Percentiles rank a stretch among this genome's conserved stretches.
Conservation (phyloP, 2,888 invertebrate species). For the Coelopa pilipes region DNA sequence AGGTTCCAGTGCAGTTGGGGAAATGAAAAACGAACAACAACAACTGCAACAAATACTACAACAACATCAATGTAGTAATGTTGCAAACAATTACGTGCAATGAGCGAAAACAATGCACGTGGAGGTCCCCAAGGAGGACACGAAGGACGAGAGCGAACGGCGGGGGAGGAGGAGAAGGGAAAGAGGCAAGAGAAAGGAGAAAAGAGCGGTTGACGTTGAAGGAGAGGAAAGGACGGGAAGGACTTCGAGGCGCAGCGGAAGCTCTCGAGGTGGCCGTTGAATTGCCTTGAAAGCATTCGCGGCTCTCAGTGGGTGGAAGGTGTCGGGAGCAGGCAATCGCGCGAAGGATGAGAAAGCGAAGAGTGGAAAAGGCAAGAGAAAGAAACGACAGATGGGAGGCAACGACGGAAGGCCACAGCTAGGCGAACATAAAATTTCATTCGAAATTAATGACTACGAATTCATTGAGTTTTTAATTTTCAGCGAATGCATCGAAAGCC, state of each 20-base stretch:
- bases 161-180: not conserved
- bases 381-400: no score
- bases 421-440: constrained; percentile 41
- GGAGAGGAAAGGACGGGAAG: not conserved
- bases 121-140: constrained; percentile 1
- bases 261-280: no score
- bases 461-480: constrained; percentile 40
- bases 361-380: no score
- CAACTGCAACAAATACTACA: constrained; percentile 28
- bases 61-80: constrained; percentile 8
- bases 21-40: constrained; percentile 42
- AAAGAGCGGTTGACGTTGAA: not conserved
- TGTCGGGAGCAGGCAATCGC: no score
- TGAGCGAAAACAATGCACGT: constrained; percentile 19
- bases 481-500: constrained; percentile 1
- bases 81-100: constrained; percentile 36
- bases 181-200: not conserved
- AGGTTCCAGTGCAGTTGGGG: no score
- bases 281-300: no score
- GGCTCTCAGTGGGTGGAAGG: no score
- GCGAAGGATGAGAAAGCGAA: no score
- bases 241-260: not conserved
- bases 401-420: not conserved
- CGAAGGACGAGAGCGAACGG: not conserved
- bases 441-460: constrained; percentile 57